Conservation (phyloP, 64 coral and sea anemone species). For the Acropora yongei region DNA sequence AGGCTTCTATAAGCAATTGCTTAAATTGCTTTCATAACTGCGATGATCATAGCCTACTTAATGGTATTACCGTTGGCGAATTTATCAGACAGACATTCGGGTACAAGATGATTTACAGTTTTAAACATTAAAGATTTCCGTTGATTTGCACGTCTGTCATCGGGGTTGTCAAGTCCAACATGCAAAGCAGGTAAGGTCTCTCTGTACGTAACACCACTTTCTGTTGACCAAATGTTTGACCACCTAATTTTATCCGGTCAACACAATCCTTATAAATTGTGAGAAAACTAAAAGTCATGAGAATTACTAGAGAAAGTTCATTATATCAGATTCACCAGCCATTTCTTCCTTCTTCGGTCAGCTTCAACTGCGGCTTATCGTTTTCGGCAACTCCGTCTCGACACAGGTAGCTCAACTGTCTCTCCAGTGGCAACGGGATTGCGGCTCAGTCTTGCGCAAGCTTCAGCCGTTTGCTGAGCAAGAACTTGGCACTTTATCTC, state of each 20-base stretch:
- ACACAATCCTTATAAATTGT: background rate
- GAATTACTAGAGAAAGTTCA: background rate
- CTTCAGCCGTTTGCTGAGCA: background rate
- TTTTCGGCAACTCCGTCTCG: background rate
- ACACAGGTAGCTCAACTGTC: background rate
- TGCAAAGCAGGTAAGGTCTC: background rate
- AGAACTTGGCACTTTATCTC: background rate
- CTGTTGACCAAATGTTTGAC: background rate
- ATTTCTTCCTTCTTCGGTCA: slow-evolving; percentile 5
- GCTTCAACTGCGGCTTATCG: background rate
- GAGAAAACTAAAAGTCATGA: slow-evolving; percentile 3
- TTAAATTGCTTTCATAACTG: too few relatives aligned
- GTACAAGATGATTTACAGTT: too few relatives aligned
- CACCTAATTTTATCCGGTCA: background rate
- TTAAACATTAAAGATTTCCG: too few relatives aligned
- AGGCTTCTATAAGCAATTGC: too few relatives aligned
- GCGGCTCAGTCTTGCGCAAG: background rate
- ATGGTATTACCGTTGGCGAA: too few relatives aligned
- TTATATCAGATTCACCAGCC: slow-evolving; percentile 1
- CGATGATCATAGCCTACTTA: too few relatives aligned
- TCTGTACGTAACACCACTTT: background rate
- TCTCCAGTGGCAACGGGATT: background rate
- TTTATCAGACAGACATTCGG: too few relatives aligned
- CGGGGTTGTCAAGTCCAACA: background rate
- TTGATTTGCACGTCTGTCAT: too few relatives aligned